phyloP scores from a whole-genome alignment of 2,888 invertebrate species.

The Scelioninae gen. 1 region DNA sequence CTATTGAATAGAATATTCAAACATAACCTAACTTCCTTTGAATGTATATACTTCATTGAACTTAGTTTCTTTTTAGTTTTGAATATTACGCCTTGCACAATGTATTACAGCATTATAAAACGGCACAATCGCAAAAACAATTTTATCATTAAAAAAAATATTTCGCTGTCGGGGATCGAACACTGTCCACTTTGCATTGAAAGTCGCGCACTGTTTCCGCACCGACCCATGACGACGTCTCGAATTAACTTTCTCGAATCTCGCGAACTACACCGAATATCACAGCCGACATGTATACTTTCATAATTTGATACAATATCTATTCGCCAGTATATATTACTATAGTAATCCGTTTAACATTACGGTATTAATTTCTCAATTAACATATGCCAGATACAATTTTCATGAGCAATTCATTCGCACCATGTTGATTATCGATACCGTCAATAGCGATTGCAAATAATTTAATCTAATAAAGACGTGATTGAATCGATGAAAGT shows the following conservation, averaged over 20 bases:
- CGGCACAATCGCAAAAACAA: slow-evolving; percentile 47
- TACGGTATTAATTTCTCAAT: slow-evolving; percentile 36
- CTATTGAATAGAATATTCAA: too few relatives aligned
- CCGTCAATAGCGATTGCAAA: too few relatives aligned
- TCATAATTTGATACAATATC: slow-evolving; percentile 25
- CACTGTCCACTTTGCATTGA: slow-evolving; percentile 60
- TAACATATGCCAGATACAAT: slow-evolving; percentile 24
- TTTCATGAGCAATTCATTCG: slow-evolving; percentile 9
- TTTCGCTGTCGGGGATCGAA: slow-evolving; percentile 54
- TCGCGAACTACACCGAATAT: slow-evolving; percentile 10
- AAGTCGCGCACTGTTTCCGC: slow-evolving; percentile 39
- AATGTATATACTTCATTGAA: slow-evolving; percentile 40
- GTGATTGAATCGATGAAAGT: slow-evolving; percentile 1
- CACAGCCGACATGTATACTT: neutral
- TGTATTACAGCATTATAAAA: slow-evolving; percentile 24
- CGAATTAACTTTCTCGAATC: slow-evolving; percentile 46
- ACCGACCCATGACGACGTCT: slow-evolving; percentile 49
- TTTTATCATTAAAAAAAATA: slow-evolving; percentile 51
- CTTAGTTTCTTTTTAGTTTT: slow-evolving; percentile 40
- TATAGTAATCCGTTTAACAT: slow-evolving; percentile 40
- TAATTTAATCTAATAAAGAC: slow-evolving; percentile 16
- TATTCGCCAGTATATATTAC: slow-evolving; percentile 28
- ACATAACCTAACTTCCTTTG: too few relatives aligned
- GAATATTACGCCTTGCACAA: slow-evolving; percentile 18
- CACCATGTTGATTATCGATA: too few relatives aligned